A percentile compares a stretch with the other conserved stretches of the same genome.
Evolutionary conservation across 2,113 vertebrate species (phyloP).

Genomic region (Tenrec ecaudatus): DNA sequence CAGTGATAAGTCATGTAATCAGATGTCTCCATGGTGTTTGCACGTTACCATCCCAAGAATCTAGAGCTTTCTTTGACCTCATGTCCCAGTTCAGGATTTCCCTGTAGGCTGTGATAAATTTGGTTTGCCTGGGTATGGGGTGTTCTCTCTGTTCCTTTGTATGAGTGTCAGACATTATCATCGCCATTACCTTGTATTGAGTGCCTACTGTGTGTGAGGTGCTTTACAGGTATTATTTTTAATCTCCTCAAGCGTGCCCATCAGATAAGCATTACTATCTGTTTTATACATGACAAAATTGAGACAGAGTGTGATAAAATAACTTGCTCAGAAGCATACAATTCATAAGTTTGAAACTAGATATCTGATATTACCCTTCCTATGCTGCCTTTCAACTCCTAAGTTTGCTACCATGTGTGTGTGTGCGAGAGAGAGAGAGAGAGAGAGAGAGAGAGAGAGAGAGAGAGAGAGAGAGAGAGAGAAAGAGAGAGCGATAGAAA

Average conservation of each 20-base stretch:
- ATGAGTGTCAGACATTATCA: background rate
- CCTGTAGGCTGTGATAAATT: background rate
- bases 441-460: background rate
- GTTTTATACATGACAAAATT: constrained; percentile 29
- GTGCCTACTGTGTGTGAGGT: background rate
- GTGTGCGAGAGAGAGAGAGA: rapidly evolving
- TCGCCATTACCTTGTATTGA: constrained; percentile 17
- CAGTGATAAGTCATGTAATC: constrained; percentile 62
- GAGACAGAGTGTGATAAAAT: background rate
- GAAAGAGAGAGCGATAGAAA: rapidly evolving
- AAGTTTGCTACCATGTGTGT: background rate
- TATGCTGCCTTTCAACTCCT: background rate
- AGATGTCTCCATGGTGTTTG: constrained; percentile 61
- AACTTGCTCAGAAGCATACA: background rate
- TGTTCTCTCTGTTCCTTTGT: background rate
- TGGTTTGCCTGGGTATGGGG: constrained; percentile 2
- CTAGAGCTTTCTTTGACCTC: constrained; percentile 45
- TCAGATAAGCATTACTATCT: background rate
- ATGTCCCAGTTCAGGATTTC: constrained; percentile 28
- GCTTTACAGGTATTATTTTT: constrained; percentile 42
- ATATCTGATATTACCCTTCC: constrained; percentile 21
- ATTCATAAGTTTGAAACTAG: constrained; percentile 16
- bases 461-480: background rate
- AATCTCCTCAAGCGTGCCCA: constrained; percentile 27
- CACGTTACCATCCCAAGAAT: constrained; percentile 59